A percentile compares a stretch with the other conserved stretches of the same genome.
Evolutionary conservation across 1,140 invertebrate species (phyloP).

Genomic region (Metaphire vulgaris): DNA sequence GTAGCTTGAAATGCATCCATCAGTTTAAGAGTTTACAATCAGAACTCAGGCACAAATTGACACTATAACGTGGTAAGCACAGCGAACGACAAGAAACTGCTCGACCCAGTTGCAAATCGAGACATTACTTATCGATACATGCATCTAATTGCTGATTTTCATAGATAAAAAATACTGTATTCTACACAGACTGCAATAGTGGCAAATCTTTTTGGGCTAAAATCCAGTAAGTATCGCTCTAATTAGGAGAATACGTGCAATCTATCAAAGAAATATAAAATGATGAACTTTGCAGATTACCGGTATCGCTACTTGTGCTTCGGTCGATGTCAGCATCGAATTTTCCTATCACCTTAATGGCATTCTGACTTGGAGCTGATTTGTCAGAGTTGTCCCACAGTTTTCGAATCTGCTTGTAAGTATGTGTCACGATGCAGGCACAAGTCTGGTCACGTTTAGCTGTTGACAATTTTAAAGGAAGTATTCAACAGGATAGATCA

Average conservation of each 20-base stretch:
- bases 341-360: background rate
- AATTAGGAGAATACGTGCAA: no score
- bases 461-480: no score
- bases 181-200: no score
- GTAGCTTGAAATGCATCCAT: no score
- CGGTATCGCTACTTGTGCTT: constrained; percentile 31
- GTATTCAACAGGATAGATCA: no score
- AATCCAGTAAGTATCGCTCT: no score
- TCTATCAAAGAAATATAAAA: background rate
- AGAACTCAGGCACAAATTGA: background rate
- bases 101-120: background rate
- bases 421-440: constrained; percentile 47
- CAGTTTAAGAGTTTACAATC: background rate
- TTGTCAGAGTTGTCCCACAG: constrained; percentile 52
- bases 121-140: no score
- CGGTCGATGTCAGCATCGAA: constrained; percentile 30
- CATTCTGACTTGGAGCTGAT: constrained; percentile 32
- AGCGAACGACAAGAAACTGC: no score
- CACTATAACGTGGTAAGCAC: no score
- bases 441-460: constrained; percentile 46
- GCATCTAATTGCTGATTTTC: no score
- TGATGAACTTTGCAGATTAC: constrained; percentile 1
- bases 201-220: no score
- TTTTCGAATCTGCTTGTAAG: constrained; percentile 49
- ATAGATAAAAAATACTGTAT: no score